Base-by-base conservation (phyloP, 2,797 vertebrate genomes). In the Macropodus opercularis region DNA sequence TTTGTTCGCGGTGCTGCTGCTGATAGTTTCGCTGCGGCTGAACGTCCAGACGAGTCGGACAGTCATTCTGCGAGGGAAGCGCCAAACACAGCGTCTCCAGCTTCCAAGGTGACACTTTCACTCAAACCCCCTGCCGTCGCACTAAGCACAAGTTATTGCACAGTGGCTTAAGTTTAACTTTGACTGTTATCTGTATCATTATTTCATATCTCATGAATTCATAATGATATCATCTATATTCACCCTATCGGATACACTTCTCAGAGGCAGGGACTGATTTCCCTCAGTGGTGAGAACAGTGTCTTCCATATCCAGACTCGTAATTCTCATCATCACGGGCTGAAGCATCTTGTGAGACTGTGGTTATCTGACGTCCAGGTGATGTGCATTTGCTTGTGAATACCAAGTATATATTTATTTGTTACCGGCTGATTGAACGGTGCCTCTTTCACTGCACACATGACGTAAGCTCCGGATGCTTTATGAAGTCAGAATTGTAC, bases 131-230 rank as follows among this genome's bases (percentile, higher is more conserved):
- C 59, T 13, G 47, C 77, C 55, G 60, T 72, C 64, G 62, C 26
- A 36, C 58, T 38, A 51, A 75, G 44, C 54, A 64, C 69, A 72
- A 57, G 31, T 73, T 82, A 75, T 53, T 64, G 64, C 63, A 39
- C 17, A 27, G 27, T 65, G 55, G 41, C 57, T 84, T 75, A 72
- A 84, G 52, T 78, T 61, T 78, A 72, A 84, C 55, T 78, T 61
- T 78, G 67, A 82, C 75, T 75, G 49, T 79, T 80, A 78, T 80
- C 72, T 68, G 49, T 67, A 73, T 86, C 72, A 82, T 85, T 80
- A 83, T 87, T 89, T 81, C 57, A 76, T 75, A 77, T 77, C 55
- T 57, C 47, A 74, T 83, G 76, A 81, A 86, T 87, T 83, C 48
- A 64, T 81, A 84, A 85, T 65, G 69, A 79, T 64, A 65, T 67